phyloP scores from a whole-genome alignment of 2,888 invertebrate genomes.

The Plebejus anna region DNA sequence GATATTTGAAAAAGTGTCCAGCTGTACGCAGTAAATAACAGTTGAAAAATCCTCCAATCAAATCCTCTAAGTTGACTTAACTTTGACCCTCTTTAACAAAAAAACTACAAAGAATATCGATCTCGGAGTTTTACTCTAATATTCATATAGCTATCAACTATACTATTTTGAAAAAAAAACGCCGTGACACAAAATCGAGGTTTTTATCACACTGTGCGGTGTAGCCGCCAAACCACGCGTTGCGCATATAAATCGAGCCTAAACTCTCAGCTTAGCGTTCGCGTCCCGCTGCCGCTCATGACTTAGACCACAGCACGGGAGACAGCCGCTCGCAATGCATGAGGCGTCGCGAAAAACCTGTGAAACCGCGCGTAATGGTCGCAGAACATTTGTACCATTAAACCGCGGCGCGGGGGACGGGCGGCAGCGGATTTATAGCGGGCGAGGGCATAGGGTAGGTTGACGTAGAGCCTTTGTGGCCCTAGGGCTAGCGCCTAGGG shows the following conservation, averaged over 20 bases:
- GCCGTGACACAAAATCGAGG: too few relatives aligned
- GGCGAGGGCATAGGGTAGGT: constrained; percentile 25
- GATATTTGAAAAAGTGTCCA: too few relatives aligned
- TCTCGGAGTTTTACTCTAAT: too few relatives aligned
- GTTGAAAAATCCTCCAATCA: too few relatives aligned
- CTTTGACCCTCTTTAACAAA: too few relatives aligned
- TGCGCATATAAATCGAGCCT: not conserved
- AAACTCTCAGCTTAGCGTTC: not conserved
- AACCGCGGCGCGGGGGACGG: constrained; percentile 44
- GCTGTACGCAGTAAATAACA: too few relatives aligned
- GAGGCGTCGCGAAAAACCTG: constrained; percentile 64
- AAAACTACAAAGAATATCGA: too few relatives aligned
- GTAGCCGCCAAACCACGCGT: not conserved
- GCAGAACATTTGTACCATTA: constrained; percentile 70
- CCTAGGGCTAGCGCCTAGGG: too few relatives aligned
- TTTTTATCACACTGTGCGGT: too few relatives aligned
- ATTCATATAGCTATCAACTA: too few relatives aligned
- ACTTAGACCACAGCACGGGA: constrained; percentile 52
- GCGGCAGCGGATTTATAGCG: constrained; percentile 41
- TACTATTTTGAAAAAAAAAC: too few relatives aligned
- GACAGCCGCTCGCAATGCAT: constrained; percentile 60
- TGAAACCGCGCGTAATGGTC: constrained; percentile 66
- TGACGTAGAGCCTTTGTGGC: not conserved
- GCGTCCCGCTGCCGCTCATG: constrained; percentile 36
- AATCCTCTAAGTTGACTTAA: too few relatives aligned